Base-by-base conservation (phyloP, 1,140 invertebrate species). In the Rhagoletis zephyria region DNA sequence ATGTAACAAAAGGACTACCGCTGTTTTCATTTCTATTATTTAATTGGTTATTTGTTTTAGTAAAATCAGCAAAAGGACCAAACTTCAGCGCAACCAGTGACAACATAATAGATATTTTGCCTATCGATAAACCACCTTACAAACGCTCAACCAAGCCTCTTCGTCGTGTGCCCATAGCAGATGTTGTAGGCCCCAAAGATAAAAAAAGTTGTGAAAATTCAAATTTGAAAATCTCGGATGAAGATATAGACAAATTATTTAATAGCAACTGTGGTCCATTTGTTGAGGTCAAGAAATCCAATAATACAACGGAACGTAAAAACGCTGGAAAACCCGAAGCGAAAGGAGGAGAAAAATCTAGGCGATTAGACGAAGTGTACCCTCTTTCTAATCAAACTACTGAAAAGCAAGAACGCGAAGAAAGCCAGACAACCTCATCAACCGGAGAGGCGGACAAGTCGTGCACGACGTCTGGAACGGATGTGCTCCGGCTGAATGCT, bases 51-150 rank as follows among this genome's bases (percentile, higher is more conserved):
- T 81, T 7, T n/a, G 5, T 9, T 42, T 6, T 14, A 92, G 91
- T 89, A 48, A 90, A 90, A 10, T 89, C 59, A 2, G n/a, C 90
- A 81, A 61, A 86, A 42, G 89, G 94, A 89, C 93, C 93, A 64
- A 90, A 90, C 90, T 88, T 93, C 19, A 91, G 87, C 7, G 86
- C 94, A 51, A 88, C 93, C 10, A 94, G 93, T 60, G 92, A 94
- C 77, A 90, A 93, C 88, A 92, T 94, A 51, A 93, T 93, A 85
- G 93, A 95, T 48, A 94, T 96, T 67, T 89, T 94, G 88, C 93
- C 95, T 19, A 92, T 95, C 40, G 92, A 94, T 88, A 96, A 96
- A 93, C 93, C 94, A 19, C 94, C 95, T 10, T 95, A 95, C 90
- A 93, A 95, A 89, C 93, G 94, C 88, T 95, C 95, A 12, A 96